Evolutionary conservation across 2,888 invertebrate genomes (phyloP).

Genomic region (Osedax frankpressi): DNA sequence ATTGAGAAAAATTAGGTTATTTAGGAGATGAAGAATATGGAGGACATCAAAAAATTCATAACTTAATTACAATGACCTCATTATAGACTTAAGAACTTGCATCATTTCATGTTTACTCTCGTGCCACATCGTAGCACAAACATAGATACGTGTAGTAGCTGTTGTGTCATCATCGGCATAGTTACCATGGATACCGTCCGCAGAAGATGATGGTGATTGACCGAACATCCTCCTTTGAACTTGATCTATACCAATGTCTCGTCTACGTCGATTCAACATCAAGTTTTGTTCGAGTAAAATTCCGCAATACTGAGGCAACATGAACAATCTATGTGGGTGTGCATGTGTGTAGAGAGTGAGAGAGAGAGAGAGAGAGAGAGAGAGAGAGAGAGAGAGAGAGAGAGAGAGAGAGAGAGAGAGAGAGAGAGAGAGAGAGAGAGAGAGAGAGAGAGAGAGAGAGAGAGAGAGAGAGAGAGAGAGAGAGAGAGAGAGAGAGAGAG

Average conservation of each 20-base stretch:
- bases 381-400: no score
- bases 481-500: no score
- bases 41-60: no score
- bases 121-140: conserved; percentile 30
- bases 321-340: conserved; percentile 56
- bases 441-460: no score
- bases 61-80: conserved; percentile 24
- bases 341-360: no score
- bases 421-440: no score
- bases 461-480: no score
- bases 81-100: conserved; percentile 29
- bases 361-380: no score
- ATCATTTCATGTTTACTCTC: conserved; percentile 29
- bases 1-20: no score
- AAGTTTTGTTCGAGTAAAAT: conserved; percentile 86
- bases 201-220: conserved; percentile 9
- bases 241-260: conserved; percentile 56
- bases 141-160: conserved; percentile 26
- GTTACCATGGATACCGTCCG: conserved; percentile 26
- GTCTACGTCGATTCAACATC: conserved; percentile 73
- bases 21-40: no score
- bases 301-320: conserved; percentile 82
- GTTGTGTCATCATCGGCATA: no score
- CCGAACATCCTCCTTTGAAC: conserved; percentile 19
- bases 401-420: no score